A percentile compares a stretch with the other conserved stretches of the same genome.
Conservation (phyloP, 2,797 vertebrate genomes). For the Odontamblyopus rebecca region DNA sequence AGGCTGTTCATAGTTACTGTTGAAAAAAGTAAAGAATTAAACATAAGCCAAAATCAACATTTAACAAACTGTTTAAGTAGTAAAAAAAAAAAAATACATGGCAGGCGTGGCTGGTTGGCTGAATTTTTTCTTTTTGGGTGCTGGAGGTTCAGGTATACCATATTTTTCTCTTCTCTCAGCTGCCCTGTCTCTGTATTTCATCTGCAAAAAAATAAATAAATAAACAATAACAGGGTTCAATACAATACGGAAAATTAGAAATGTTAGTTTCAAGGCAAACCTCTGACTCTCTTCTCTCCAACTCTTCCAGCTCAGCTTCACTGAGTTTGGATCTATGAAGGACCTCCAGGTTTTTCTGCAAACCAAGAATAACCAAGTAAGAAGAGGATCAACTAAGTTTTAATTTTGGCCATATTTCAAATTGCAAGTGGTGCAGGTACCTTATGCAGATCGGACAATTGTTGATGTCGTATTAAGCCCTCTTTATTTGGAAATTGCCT, state of each 20-base stretch:
- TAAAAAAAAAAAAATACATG: conserved; percentile 70
- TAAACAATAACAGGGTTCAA: neutral
- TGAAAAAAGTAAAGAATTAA: conserved; percentile 6
- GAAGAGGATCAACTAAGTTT: neutral
- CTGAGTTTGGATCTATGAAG: conserved; percentile 86
- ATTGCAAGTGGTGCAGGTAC: conserved; percentile 60
- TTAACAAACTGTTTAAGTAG: neutral
- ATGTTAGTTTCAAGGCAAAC: conserved; percentile 58
- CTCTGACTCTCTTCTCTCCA: conserved; percentile 95
- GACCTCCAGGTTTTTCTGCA: conserved; percentile 97
- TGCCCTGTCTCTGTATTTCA: conserved; percentile 96
- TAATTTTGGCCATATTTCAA: neutral
- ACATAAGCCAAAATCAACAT: neutral
- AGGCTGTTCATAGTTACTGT: conserved; percentile 96
- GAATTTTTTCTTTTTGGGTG: conserved; percentile 95
- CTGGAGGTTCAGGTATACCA: conserved; percentile 94
- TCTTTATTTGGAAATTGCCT: conserved; percentile 97
- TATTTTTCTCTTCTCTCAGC: conserved; percentile 97
- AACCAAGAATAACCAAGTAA: neutral
- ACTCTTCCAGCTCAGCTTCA: conserved; percentile 91
- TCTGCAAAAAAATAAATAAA: conserved; percentile 64
- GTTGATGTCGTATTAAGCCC: conserved; percentile 89
- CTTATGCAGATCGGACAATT: conserved; percentile 97
- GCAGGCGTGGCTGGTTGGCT: conserved; percentile 85
- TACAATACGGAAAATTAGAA: neutral